Evolutionary conservation across 2,797 vertebrate genomes (phyloP).

Genomic region (Cossypha dichroa): DNA sequence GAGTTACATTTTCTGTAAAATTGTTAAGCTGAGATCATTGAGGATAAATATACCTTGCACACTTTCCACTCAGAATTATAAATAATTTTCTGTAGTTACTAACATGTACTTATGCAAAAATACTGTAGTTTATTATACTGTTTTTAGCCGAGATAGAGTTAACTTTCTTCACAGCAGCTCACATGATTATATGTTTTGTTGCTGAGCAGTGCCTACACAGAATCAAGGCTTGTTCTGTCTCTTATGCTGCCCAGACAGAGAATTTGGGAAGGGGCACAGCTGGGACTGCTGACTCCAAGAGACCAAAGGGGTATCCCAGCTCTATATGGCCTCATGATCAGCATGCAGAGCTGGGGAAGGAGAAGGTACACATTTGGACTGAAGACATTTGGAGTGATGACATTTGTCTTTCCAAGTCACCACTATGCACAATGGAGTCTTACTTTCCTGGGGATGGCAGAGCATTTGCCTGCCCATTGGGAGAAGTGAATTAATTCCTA

Average conservation of each 20-base stretch:
- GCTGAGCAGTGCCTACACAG: neutral
- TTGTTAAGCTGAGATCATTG: neutral
- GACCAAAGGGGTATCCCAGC: neutral
- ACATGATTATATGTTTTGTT: neutral
- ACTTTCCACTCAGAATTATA: neutral
- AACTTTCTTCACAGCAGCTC: neutral
- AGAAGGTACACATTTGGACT: neutral
- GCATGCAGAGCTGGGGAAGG: neutral
- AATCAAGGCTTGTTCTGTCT: neutral
- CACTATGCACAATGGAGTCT: accelerated
- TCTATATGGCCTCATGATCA: neutral
- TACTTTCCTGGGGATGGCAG: neutral
- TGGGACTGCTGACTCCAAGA: neutral
- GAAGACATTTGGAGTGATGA: neutral
- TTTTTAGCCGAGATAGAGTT: neutral
- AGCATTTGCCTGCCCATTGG: neutral
- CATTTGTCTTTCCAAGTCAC: neutral
- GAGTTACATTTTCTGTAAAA: neutral
- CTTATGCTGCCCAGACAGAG: neutral
- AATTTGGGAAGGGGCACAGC: neutral
- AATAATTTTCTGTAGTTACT: neutral
- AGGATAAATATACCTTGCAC: neutral
- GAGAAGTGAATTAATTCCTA: neutral
- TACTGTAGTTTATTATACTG: neutral
- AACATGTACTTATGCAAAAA: neutral